Conservation (phyloP, 53 echinoderm and acorn worm genomes). For the Temnopleurus reevesii region DNA sequence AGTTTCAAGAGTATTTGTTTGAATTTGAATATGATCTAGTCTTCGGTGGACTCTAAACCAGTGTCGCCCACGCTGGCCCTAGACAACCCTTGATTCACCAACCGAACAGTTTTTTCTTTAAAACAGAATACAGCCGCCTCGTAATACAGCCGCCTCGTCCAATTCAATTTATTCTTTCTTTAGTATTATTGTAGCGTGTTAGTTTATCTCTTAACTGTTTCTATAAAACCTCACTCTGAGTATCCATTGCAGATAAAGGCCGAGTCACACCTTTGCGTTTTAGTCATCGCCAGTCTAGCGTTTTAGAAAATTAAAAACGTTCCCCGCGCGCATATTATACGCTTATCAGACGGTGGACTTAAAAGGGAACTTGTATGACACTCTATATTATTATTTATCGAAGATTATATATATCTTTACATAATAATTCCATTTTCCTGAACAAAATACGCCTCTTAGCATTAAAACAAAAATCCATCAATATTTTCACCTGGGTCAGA, state of each 20-base stretch:
- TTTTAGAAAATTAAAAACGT: too few relatives aligned
- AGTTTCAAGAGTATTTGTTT: constrained; percentile 1
- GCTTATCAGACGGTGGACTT: too few relatives aligned
- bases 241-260: background rate
- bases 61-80: background rate
- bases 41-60: constrained; percentile 4
- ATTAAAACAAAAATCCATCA: too few relatives aligned
- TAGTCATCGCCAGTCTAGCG: too few relatives aligned
- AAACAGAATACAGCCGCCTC: background rate
- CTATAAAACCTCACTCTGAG: background rate
- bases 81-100: background rate
- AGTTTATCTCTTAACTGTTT: background rate
- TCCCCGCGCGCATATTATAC: too few relatives aligned
- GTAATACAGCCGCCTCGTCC: background rate
- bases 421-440: too few relatives aligned
- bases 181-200: constrained; percentile 27
- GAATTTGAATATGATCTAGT: background rate
- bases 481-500: too few relatives aligned
- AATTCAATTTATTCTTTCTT: constrained; percentile 20
- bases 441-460: too few relatives aligned
- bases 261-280: too few relatives aligned
- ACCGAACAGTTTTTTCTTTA: background rate
- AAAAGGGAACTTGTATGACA: too few relatives aligned
- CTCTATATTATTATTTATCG: too few relatives aligned
- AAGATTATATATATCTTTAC: too few relatives aligned